Conservation (phyloP, 2,113 vertebrate genomes). For the Petrocephalus microphthalmus region DNA sequence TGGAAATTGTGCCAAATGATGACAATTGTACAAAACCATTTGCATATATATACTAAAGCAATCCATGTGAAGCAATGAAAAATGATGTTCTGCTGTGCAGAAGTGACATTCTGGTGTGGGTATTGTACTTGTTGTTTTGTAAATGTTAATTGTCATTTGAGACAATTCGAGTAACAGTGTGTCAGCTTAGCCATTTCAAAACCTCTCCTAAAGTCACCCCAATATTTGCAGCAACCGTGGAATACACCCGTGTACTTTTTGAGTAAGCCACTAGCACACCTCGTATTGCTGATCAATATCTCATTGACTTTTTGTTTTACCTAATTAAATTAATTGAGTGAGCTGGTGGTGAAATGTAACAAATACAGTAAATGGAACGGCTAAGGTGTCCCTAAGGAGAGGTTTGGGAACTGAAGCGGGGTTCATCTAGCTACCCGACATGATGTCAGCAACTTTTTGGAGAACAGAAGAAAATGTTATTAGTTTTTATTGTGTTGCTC, state of each 20-base stretch:
- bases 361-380: neutral
- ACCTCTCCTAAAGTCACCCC: neutral
- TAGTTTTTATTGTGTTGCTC: neutral
- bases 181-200: neutral
- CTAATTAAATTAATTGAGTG: neutral
- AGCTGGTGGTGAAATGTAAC: neutral
- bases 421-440: neutral
- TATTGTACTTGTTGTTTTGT: no score
- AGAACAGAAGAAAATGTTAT: neutral
- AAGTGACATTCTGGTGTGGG: no score
- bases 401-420: neutral
- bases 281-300: neutral
- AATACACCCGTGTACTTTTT: neutral
- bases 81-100: no score
- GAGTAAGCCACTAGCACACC: no score
- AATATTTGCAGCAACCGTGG: neutral
- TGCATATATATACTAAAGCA: no score
- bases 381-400: neutral
- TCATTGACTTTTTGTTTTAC: neutral
- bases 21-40: no score
- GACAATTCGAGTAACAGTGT: neutral
- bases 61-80: no score
- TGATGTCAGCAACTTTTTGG: neutral
- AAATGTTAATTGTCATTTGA: no score
- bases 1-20: no score